Percentiles rank a stretch among this genome's conserved stretches.
Evolutionary conservation across 2,797 vertebrate genomes (phyloP).

Genomic region (Alosa sapidissima): DNA sequence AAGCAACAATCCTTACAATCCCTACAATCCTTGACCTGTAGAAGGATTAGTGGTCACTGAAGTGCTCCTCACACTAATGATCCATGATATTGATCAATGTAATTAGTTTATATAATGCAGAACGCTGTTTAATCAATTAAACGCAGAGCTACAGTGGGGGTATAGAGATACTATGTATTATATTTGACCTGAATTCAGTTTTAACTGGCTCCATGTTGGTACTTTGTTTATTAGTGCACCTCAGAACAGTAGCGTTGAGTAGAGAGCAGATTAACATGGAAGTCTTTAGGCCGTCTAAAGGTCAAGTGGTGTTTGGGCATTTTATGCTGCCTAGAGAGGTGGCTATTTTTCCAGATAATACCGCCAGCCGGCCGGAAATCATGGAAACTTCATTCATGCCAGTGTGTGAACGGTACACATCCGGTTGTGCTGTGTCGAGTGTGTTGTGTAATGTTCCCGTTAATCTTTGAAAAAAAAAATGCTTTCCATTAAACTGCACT

Average conservation of each 20-base stretch:
- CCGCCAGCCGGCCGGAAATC: neutral
- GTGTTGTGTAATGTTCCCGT: slow-evolving; percentile 30
- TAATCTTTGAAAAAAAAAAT: slow-evolving; percentile 24
- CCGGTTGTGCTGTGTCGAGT: slow-evolving; percentile 39
- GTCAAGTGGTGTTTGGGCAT: slow-evolving; percentile 6
- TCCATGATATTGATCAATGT: neutral
- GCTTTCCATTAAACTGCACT: slow-evolving; percentile 30
- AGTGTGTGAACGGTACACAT: slow-evolving; percentile 17
- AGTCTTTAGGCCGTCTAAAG: neutral
- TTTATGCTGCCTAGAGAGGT: slow-evolving; percentile 20
- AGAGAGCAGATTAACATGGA: neutral
- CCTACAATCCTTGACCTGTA: neutral
- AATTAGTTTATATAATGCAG: slow-evolving; percentile 14
- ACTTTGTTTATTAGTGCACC: neutral
- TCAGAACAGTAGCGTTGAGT: neutral
- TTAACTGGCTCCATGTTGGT: neutral
- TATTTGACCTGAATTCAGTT: neutral
- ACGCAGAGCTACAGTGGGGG: neutral
- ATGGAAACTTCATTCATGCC: neutral
- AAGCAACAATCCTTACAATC: neutral
- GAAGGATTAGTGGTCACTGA: neutral
- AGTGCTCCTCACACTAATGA: neutral
- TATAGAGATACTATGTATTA: neutral
- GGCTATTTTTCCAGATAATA: slow-evolving; percentile 2
- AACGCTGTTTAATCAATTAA: neutral